A percentile compares a stretch with the other conserved stretches of the same genome.
Conservation (phyloP, 2,113 vertebrate species). For the Ploceus nigricollis region DNA sequence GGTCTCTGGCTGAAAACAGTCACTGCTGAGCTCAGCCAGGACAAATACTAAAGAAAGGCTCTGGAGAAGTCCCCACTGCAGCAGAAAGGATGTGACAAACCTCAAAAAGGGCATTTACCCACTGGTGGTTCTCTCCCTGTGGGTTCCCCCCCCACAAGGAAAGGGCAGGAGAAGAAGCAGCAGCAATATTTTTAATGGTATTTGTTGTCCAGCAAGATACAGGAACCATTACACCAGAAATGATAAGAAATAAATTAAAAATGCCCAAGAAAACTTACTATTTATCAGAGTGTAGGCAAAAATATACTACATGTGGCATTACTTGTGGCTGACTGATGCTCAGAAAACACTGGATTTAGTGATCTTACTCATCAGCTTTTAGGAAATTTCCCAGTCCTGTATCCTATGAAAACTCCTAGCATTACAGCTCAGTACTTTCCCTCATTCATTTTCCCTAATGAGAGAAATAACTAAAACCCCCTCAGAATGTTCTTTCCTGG, state of each 20-base stretch:
- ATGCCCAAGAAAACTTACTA: background rate
- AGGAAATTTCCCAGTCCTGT: background rate
- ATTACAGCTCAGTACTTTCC: background rate
- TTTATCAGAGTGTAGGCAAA: background rate
- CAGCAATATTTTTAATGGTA: background rate
- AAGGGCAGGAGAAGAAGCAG: background rate
- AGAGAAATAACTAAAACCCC: background rate
- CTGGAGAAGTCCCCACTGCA: background rate
- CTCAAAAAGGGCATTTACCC: background rate
- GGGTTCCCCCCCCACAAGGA: background rate
- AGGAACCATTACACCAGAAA: background rate
- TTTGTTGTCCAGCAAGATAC: background rate
- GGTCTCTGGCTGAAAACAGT: background rate
- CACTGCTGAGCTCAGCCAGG: background rate
- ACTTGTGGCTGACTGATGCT: background rate
- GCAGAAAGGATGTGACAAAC: background rate
- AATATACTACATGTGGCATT: rapidly evolving
- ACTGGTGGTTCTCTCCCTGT: background rate
- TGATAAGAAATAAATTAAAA: rapidly evolving
- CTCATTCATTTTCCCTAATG: background rate
- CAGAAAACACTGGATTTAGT: background rate
- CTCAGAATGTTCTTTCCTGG: background rate
- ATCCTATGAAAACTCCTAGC: background rate
- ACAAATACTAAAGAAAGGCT: background rate
- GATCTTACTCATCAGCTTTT: background rate